Evolutionary conservation across 2,113 vertebrate species (phyloP), one percentile per base, ranked within the genome.

Genomic region (Corythornis vintsioides): DNA sequence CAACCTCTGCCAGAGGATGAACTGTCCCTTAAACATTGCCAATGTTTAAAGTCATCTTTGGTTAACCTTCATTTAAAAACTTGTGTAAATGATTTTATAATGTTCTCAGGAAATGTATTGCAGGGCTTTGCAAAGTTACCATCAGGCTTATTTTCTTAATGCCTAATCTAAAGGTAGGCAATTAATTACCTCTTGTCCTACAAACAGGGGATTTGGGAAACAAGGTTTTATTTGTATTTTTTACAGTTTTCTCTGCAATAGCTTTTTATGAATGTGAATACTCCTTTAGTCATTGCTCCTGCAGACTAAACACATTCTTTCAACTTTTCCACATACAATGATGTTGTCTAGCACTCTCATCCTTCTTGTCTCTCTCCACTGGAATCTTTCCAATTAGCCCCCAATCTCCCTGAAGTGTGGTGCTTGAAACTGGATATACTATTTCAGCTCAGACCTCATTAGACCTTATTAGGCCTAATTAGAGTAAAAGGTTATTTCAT

Each of bases 251-350:
- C 31, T 73, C 22, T 17, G 50, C 16, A 76, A 65, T 57, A 69
- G 33, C 45, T 33, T 83, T 89, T 79, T 83, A 87, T 38, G 87
- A 89, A 92, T 66, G 67, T 40, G 78, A 94, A 63, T 91, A 55
- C 15, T 80, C 59, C 56, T 89, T 89, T 35, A 75, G 82, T 88
- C 75, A 0, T 91, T 78, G 38, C 33, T 94, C 64, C 71, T 88
- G 50, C 91, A 95, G 95, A 95, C 95, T 96, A 96, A 95, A 95
- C 94, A 95, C 85, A 95, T 83, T 80, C 93, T 89, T 92, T 50
- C 67, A 78, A n/a, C 69, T 94, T 93, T 75, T 89, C 82, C 69
- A 64, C 2, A 10, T 13, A 88, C 90, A 93, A 93, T 67, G 22
- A 90, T 86, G 53, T 67, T 78, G 69, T 52, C 80, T 88, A 93